Conservation (phyloP, 2,113 vertebrate species). For the Solea solea region DNA sequence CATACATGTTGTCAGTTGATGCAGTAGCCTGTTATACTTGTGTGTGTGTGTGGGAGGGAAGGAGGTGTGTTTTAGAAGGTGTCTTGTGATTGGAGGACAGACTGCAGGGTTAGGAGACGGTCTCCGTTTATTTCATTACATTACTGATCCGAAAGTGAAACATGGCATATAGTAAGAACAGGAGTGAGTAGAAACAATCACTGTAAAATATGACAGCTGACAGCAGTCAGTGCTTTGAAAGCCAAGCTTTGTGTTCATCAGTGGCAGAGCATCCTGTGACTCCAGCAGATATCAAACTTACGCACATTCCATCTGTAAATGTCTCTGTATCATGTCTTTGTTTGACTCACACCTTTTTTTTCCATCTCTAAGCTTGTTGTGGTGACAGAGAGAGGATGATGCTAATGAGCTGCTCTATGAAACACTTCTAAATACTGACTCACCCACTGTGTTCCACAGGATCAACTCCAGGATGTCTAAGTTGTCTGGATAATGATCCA, state of each 20-base stretch:
- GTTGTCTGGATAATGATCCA: conserved; percentile 3
- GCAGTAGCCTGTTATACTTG: conserved; percentile 15
- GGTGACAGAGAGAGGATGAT: neutral
- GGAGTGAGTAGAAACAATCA: neutral
- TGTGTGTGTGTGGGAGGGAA: conserved; percentile 15
- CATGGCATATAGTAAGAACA: neutral
- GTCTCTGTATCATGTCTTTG: neutral
- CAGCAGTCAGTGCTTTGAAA: neutral
- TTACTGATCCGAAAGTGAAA: neutral
- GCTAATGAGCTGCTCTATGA: neutral
- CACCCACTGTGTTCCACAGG: neutral
- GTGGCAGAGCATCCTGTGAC: neutral
- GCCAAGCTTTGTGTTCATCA: neutral
- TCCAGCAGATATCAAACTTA: neutral
- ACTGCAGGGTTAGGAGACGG: neutral
- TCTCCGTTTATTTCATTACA: neutral
- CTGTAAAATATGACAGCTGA: neutral
- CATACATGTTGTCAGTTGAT: conserved; percentile 49
- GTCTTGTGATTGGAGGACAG: conserved; percentile 31
- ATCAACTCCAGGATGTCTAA: neutral
- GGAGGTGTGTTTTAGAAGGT: neutral
- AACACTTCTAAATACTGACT: neutral
- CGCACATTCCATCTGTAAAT: conserved; percentile 21
- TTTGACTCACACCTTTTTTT: conserved; percentile 16
- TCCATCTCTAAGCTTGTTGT: neutral